phyloP scores from a whole-genome alignment of 1,140 invertebrate species.

The Hylaeus volcanicus region DNA sequence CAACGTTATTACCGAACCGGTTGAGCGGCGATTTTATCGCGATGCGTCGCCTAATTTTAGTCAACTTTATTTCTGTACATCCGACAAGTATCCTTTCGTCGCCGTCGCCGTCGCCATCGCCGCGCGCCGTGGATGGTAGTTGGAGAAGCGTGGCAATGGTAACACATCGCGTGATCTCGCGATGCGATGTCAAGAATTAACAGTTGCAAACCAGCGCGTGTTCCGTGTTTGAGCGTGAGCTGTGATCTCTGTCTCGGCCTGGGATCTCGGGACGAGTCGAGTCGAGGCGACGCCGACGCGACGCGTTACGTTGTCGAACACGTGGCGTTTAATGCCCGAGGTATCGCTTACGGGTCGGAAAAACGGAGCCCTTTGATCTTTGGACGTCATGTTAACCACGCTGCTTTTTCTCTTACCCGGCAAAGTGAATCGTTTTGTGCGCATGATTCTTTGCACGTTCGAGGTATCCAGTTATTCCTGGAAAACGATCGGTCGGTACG shows the following conservation, averaged over 20 bases:
- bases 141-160: too few species aligned
- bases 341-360: slow-evolving; percentile 72
- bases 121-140: too few species aligned
- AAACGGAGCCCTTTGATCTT: slow-evolving; percentile 72
- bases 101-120: too few species aligned
- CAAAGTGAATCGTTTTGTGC: slow-evolving; percentile 57
- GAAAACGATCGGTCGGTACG: slow-evolving; percentile 23
- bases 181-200: slow-evolving; percentile 36
- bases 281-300: slow-evolving; percentile 15
- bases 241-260: too few species aligned
- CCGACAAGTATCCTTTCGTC: slow-evolving; percentile 24
- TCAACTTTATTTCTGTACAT: slow-evolving; percentile 65
- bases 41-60: slow-evolving; percentile 66
- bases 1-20: slow-evolving; percentile 49
- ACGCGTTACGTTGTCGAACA: slow-evolving; percentile 78
- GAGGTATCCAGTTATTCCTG: slow-evolving; percentile 48
- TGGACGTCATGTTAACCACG: slow-evolving; percentile 58
- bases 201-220: slow-evolving; percentile 73
- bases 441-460: slow-evolving; percentile 20
- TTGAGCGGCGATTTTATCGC: slow-evolving; percentile 59
- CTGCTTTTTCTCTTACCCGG: slow-evolving; percentile 70
- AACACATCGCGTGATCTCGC: too few species aligned
- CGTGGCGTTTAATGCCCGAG: slow-evolving; percentile 76
- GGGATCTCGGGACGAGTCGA: too few species aligned
- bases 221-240: slow-evolving; percentile 62